Conservation (phyloP, 1,140 invertebrate genomes). For the Pogonus chalceus region DNA sequence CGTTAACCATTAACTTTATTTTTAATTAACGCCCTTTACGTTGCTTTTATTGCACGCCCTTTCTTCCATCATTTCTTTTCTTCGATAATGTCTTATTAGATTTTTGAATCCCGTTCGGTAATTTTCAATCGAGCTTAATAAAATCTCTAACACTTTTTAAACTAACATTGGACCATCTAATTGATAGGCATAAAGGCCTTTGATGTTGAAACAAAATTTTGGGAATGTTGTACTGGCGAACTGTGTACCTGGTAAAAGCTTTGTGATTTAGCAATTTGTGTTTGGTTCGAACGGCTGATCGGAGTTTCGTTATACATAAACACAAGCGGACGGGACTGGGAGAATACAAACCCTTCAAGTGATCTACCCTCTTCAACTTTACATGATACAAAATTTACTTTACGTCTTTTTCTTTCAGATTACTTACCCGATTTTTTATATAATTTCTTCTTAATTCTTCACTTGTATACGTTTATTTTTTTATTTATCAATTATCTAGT, state of each 20-base stretch:
- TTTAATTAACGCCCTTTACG: too few relatives aligned
- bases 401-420: too few relatives aligned
- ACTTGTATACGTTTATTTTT: too few relatives aligned
- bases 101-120: background rate
- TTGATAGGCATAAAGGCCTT: background rate
- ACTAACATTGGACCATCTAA: background rate
- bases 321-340: too few relatives aligned
- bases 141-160: background rate
- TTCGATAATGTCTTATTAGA: background rate
- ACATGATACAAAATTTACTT: too few relatives aligned
- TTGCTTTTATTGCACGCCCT: background rate
- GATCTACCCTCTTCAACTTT: too few relatives aligned
- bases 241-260: background rate
- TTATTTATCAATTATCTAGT: too few relatives aligned
- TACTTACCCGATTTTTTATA: too few relatives aligned
- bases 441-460: too few relatives aligned
- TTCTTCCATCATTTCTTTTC: background rate
- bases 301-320: background rate
- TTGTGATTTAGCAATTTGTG: background rate
- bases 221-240: background rate
- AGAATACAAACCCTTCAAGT: background rate
- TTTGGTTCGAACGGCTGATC: background rate
- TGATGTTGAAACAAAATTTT: background rate
- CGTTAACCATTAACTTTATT: too few relatives aligned
- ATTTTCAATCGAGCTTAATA: background rate